These are phyloP conservation scores for Zeuzera pyrina DNA, from an alignment of 2,888 invertebrate species.

Conservation along the genomic window DNA sequence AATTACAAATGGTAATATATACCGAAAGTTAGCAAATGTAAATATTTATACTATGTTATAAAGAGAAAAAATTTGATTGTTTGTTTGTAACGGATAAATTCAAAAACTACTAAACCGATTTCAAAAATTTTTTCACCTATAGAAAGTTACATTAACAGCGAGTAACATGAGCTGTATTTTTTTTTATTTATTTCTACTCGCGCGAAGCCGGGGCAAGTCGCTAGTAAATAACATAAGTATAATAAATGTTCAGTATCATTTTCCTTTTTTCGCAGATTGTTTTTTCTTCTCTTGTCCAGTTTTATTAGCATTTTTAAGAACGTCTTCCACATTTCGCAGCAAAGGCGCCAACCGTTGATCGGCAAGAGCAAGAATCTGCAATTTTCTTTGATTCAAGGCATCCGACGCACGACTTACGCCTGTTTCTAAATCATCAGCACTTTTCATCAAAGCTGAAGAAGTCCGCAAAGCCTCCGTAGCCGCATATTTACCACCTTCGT, in stretches of 20 bases:
- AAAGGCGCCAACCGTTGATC: constrained; percentile 33
- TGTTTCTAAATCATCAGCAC: constrained; percentile 39
- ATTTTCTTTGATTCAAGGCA: constrained; percentile 29
- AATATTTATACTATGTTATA: no score
- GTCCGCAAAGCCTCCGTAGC: constrained; percentile 36
- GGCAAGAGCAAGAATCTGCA: constrained; percentile 30
- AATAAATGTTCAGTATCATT: constrained; percentile 3
- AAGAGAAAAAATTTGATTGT: no score
- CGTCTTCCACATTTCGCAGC: constrained; percentile 30
- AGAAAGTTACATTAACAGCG: no score
- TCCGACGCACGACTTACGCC: constrained; percentile 28
- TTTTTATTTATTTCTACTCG: no score
- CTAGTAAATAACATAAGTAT: not conserved
- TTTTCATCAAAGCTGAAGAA: constrained; percentile 27
- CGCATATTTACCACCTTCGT: constrained; percentile 43
- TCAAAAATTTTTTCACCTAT: no score
- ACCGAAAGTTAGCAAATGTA: no score
- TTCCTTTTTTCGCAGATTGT: constrained; percentile 8
- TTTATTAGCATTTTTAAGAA: constrained; percentile 22
- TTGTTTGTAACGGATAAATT: no score
- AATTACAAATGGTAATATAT: no score
- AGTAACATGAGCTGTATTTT: no score
- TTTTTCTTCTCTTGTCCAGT: constrained; percentile 22
- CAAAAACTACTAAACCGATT: no score
- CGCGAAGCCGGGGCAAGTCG: no score